phyloP scores from a whole-genome alignment of 2,113 vertebrate genomes.

The Lepidothrix coronata region DNA sequence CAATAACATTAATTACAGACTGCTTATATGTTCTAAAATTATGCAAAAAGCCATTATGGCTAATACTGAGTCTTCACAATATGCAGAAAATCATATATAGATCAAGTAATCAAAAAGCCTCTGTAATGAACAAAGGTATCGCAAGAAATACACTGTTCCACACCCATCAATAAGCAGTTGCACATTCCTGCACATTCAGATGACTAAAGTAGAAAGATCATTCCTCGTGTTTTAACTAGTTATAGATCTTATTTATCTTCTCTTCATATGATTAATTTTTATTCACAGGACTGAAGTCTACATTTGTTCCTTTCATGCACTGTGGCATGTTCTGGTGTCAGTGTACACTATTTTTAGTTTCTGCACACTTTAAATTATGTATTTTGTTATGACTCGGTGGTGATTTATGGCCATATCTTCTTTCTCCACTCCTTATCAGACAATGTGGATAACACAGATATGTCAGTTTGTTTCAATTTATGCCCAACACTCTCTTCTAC shows the following conservation, averaged over 20 bases:
- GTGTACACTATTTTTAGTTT: neutral
- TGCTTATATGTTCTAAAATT: neutral
- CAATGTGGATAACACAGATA: neutral
- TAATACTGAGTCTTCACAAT: neutral
- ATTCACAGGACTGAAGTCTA: neutral
- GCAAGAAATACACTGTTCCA: neutral
- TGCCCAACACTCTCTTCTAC: neutral
- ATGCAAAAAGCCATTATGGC: neutral
- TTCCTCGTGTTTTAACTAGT: neutral
- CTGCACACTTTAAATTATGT: neutral
- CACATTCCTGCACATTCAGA: neutral
- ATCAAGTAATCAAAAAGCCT: neutral
- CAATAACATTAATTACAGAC: neutral
- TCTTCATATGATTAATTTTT: neutral
- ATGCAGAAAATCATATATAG: neutral
- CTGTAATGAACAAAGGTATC: neutral
- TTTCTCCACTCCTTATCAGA: neutral
- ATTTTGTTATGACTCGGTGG: neutral
- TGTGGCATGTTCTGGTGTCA: neutral
- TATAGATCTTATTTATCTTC: neutral
- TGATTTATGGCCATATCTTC: neutral
- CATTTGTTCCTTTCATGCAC: neutral
- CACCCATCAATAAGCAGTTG: neutral
- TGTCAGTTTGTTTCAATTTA: neutral
- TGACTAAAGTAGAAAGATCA: neutral